These are phyloP conservation scores for Enteromius viviparus DNA, from an alignment of 2,797 vertebrate species.

Conservation along the genomic window DNA sequence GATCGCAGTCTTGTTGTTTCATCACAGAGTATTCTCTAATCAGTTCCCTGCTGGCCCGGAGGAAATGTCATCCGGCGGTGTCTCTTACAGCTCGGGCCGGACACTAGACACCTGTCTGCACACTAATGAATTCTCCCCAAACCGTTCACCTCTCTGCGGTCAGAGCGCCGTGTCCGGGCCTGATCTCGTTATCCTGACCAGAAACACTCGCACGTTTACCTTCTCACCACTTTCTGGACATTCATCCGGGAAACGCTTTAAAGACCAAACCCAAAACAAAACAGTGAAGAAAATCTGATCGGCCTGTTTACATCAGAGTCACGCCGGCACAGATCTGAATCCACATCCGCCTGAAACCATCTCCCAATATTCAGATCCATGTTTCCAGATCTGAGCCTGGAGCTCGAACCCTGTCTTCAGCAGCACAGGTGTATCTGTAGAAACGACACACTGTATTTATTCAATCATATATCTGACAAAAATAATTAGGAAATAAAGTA, in stretches of 20 bases:
- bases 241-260: too few relatives aligned
- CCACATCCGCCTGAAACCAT: too few relatives aligned
- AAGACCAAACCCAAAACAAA: too few relatives aligned
- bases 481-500: neutral
- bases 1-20: constrained; percentile 79
- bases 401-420: neutral
- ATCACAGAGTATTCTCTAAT: constrained; percentile 81
- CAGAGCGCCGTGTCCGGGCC: constrained; percentile 48
- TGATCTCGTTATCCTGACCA: constrained; percentile 66
- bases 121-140: constrained; percentile 80
- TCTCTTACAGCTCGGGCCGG: constrained; percentile 68
- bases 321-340: too few relatives aligned
- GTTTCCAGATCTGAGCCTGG: too few relatives aligned
- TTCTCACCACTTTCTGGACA: too few relatives aligned
- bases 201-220: neutral
- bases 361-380: neutral
- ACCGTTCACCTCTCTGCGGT: constrained; percentile 71
- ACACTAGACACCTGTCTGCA: constrained; percentile 77
- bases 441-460: too few relatives aligned
- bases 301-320: too few relatives aligned
- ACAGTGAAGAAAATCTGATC: too few relatives aligned
- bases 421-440: neutral
- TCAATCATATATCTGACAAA: too few relatives aligned
- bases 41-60: constrained; percentile 73
- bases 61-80: constrained; percentile 76